These are phyloP conservation scores for Drosophila diplacantha DNA, from an alignment of 2,888 invertebrate species.

Conservation along the genomic window DNA sequence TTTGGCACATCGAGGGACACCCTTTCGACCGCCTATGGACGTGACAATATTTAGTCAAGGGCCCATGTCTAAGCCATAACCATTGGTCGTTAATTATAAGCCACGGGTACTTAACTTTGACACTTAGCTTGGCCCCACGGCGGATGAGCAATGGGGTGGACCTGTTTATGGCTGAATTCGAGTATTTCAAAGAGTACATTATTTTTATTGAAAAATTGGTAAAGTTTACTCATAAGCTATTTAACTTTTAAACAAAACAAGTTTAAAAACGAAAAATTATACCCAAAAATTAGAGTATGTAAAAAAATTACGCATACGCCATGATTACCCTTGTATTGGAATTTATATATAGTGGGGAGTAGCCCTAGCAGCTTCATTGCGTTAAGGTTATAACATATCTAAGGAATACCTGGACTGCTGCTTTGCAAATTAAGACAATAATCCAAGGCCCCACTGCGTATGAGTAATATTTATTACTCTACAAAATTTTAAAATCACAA, in stretches of 20 bases:
- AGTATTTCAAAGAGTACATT: too few species aligned
- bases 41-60: slow-evolving; percentile 68
- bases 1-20: slow-evolving; percentile 59
- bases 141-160: slow-evolving; percentile 4
- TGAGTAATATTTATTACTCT: neutral
- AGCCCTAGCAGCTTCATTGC: neutral
- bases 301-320: neutral
- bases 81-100: slow-evolving; percentile 43
- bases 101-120: slow-evolving; percentile 48
- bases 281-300: too few species aligned
- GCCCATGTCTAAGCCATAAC: slow-evolving; percentile 57
- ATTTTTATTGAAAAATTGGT: too few species aligned
- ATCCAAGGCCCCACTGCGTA: slow-evolving; percentile 1
- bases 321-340: neutral
- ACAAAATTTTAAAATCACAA: neutral
- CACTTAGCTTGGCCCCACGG: slow-evolving; percentile 36
- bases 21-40: slow-evolving; percentile 49
- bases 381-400: too few species aligned
- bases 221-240: too few species aligned
- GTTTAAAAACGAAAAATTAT: too few species aligned
- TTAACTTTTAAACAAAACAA: rapidly evolving
- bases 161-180: neutral
- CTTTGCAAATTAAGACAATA: neutral
- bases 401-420: too few species aligned
- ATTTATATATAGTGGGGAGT: neutral